phyloP scores from a whole-genome alignment of 2,888 invertebrate species.

The Hypomecis punctinalis region DNA sequence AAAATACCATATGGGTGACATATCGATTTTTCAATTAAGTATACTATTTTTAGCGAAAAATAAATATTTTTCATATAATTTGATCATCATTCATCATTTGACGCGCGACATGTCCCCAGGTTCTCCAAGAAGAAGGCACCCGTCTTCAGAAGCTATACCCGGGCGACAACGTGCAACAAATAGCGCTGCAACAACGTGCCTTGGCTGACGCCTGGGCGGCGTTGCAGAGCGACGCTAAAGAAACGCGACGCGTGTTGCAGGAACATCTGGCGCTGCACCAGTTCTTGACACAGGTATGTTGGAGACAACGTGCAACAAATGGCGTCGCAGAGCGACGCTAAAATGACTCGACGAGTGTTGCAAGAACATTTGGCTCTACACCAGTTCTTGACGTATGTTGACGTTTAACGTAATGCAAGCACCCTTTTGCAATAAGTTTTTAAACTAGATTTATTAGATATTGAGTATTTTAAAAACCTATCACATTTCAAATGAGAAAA shows the following conservation, averaged over 20 bases:
- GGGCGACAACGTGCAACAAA: slow-evolving; percentile 95
- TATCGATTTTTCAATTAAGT: too few relatives aligned
- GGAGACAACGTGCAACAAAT: neutral
- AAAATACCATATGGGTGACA: too few relatives aligned
- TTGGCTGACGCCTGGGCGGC: slow-evolving; percentile 95
- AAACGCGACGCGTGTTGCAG: slow-evolving; percentile 91
- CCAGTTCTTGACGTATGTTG: too few relatives aligned
- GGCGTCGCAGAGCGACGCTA: too few relatives aligned
- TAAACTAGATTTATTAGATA: too few relatives aligned
- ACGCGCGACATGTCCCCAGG: slow-evolving; percentile 66
- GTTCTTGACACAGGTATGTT: slow-evolving; percentile 87
- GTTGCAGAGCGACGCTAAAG: slow-evolving; percentile 92
- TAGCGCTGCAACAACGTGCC: slow-evolving; percentile 93
- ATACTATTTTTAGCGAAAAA: too few relatives aligned
- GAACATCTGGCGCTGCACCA: slow-evolving; percentile 95
- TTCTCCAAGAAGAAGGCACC: slow-evolving; percentile 96
- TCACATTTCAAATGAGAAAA: too few relatives aligned
- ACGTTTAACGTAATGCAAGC: too few relatives aligned
- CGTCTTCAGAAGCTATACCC: slow-evolving; percentile 95
- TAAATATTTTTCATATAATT: neutral
- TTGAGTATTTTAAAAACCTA: too few relatives aligned
- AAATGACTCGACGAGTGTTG: too few relatives aligned
- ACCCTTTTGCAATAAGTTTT: too few relatives aligned
- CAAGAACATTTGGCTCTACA: too few relatives aligned
- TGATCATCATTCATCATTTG: neutral